Evolutionary conservation across 2,113 vertebrate genomes (phyloP).

Genomic region (Apeltes quadracus): DNA sequence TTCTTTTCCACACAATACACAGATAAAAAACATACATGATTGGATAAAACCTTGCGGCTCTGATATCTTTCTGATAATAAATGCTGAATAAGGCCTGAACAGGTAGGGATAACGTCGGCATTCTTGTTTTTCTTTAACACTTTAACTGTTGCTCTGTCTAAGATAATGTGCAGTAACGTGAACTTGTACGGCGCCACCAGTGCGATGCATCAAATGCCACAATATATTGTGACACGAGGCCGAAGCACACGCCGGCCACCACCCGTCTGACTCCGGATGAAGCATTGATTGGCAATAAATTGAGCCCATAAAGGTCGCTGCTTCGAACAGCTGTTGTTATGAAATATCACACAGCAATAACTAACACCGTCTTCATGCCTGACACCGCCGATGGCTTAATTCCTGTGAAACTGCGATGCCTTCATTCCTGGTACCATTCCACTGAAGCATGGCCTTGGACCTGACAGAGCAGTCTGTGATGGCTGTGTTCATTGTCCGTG

Average conservation of each 20-base stretch:
- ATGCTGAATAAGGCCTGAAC: not conserved
- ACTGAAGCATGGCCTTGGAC: slow-evolving; percentile 44
- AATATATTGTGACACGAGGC: not conserved
- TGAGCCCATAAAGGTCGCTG: not conserved
- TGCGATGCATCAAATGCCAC: slow-evolving; percentile 10
- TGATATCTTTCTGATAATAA: slow-evolving; percentile 7
- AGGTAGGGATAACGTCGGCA: not conserved
- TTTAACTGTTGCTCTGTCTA: not conserved
- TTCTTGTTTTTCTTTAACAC: not conserved
- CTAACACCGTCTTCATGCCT: slow-evolving; percentile 16
- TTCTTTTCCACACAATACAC: not conserved
- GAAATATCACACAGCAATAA: slow-evolving; percentile 3
- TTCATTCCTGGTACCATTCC: slow-evolving; percentile 55
- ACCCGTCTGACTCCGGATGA: slow-evolving; percentile 11
- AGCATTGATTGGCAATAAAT: not conserved
- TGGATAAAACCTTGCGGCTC: not conserved
- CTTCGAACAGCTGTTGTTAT: not conserved
- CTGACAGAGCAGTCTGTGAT: slow-evolving; percentile 58
- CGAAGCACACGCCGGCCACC: slow-evolving; percentile 7
- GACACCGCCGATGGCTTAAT: slow-evolving; percentile 15
- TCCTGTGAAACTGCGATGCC: slow-evolving; percentile 45
- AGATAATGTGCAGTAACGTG: not conserved
- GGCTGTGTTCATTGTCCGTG: slow-evolving; percentile 68
- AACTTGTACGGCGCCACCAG: not conserved
- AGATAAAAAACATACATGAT: not conserved